These are phyloP conservation scores for Pelochelys cantorii DNA, from an alignment of 2,797 vertebrate species.

Conservation along the genomic window DNA sequence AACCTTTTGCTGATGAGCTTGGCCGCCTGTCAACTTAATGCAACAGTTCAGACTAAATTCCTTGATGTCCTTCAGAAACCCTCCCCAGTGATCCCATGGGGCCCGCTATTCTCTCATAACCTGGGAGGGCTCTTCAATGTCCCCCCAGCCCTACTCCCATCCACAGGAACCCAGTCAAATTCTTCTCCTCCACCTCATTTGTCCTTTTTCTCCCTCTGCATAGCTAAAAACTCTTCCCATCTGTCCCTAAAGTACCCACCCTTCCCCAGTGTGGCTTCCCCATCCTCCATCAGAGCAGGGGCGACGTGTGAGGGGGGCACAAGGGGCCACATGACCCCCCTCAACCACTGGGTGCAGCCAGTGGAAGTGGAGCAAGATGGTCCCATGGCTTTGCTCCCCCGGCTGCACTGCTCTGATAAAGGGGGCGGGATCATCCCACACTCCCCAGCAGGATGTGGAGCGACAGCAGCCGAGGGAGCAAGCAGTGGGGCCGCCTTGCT, in stretches of 20 bases:
- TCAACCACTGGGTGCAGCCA: too few relatives aligned
- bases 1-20: slow-evolving; percentile 25
- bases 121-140: not conserved
- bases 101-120: not conserved
- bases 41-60: not conserved
- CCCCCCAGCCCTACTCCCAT: not conserved
- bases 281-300: not conserved
- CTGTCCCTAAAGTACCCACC: not conserved
- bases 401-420: too few relatives aligned
- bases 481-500: too few relatives aligned
- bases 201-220: not conserved
- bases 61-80: not conserved
- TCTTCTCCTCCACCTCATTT: not conserved
- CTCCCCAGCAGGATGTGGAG: too few relatives aligned
- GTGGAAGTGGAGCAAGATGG: too few relatives aligned
- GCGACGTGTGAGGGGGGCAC: too few relatives aligned
- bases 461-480: too few relatives aligned
- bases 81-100: not conserved
- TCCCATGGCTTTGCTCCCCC: too few relatives aligned
- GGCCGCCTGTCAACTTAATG: slow-evolving; percentile 42
- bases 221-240: not conserved
- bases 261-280: not conserved
- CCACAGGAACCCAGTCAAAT: not conserved
- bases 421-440: too few relatives aligned
- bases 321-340: too few relatives aligned